Evolutionary conservation across 2,797 vertebrate species (phyloP).

Genomic region (Brotula barbata): DNA sequence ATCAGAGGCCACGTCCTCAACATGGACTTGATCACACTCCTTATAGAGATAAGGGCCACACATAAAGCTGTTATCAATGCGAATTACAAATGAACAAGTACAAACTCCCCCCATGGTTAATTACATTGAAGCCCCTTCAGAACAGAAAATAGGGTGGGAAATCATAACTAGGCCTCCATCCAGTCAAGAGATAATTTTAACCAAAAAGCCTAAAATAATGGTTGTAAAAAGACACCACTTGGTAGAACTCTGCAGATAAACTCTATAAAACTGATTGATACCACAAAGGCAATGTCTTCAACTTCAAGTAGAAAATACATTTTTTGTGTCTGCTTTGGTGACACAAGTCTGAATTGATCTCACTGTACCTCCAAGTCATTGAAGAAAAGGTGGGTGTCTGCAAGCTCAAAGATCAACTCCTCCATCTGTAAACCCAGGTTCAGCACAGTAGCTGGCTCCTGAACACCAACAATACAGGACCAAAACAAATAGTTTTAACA

Average conservation of each 20-base stretch:
- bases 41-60: constrained; percentile 72
- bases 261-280: too few species aligned
- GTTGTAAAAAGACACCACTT: too few species aligned
- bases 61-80: neutral
- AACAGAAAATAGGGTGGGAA: too few species aligned
- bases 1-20: constrained; percentile 95
- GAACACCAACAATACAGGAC: constrained; percentile 5
- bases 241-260: too few species aligned
- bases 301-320: too few species aligned
- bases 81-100: too few species aligned
- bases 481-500: neutral
- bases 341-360: neutral
- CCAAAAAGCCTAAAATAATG: too few species aligned
- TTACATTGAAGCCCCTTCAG: too few species aligned
- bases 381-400: constrained; percentile 98
- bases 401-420: constrained; percentile 98
- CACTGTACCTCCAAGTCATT: constrained; percentile 92
- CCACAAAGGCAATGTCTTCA: too few species aligned
- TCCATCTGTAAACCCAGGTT: constrained; percentile 97
- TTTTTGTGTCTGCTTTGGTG: too few species aligned
- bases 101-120: neutral
- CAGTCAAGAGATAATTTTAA: too few species aligned
- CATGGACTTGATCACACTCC: constrained; percentile 98
- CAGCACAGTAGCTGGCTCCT: constrained; percentile 93
- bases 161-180: too few species aligned